Evolutionary conservation across 2,888 invertebrate species (phyloP).

Genomic region (Drosophila anceps): DNA sequence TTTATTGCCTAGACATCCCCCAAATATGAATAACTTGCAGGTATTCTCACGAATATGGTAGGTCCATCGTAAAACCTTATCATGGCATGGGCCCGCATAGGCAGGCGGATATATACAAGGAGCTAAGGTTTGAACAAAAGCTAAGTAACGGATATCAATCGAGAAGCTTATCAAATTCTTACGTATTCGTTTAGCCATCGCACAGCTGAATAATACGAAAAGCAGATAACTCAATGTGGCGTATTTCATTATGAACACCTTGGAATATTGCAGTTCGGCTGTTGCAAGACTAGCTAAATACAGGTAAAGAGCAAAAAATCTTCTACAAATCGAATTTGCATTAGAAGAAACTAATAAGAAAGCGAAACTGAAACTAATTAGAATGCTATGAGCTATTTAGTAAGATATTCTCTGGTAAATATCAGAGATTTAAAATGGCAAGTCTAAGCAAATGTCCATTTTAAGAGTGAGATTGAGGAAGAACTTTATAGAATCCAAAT

Average conservation of each 20-base stretch:
- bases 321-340: not conserved
- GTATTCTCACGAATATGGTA: too few relatives aligned
- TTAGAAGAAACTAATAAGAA: not conserved
- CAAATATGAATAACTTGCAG: not conserved
- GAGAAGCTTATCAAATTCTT: not conserved
- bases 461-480: too few relatives aligned
- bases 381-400: not conserved
- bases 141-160: not conserved
- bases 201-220: not conserved
- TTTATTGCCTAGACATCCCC: not conserved
- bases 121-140: not conserved
- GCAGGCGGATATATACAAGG: not conserved
- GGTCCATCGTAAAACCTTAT: not conserved
- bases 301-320: not conserved
- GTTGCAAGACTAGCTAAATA: not conserved
- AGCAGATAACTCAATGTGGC: not conserved
- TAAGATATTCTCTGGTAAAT: too few relatives aligned
- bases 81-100: not conserved
- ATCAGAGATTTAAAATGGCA: too few relatives aligned
- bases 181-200: not conserved
- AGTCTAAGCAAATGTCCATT: too few relatives aligned
- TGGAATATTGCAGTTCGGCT: not conserved
- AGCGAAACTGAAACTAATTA: not conserved
- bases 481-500: too few relatives aligned
- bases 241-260: not conserved